These are phyloP conservation scores for Mechanitis messenoides DNA, from an alignment of 2,888 invertebrate genomes.

Conservation along the genomic window DNA sequence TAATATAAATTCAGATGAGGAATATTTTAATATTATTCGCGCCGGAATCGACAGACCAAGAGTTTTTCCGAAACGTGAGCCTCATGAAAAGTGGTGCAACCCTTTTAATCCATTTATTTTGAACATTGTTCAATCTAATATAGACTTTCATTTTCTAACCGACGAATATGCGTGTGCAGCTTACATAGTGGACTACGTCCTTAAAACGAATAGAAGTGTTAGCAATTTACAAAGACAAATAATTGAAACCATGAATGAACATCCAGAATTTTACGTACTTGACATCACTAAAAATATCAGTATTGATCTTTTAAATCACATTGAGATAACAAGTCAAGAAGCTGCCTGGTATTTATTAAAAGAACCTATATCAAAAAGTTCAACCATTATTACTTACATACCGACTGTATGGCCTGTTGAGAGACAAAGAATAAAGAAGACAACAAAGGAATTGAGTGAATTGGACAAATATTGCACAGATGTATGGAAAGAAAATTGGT, in stretches of 20 bases:
- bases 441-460: no score
- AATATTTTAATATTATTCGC: constrained; percentile 27
- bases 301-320: constrained; percentile 37
- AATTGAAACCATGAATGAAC: constrained; percentile 33
- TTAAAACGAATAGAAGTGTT: constrained; percentile 41
- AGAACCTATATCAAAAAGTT: constrained; percentile 15
- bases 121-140: constrained; percentile 35
- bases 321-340: constrained; percentile 49
- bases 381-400: no score
- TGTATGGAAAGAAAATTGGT: no score
- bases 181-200: constrained; percentile 48
- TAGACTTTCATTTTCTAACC: constrained; percentile 31
- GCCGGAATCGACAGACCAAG: constrained; percentile 44
- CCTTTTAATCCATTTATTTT: constrained; percentile 50
- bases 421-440: no score
- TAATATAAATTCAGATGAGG: constrained; percentile 29
- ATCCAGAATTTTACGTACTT: constrained; percentile 30
- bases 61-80: constrained; percentile 40
- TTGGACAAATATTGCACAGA: no score
- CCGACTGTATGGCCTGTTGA: no score
- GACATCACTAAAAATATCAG: constrained; percentile 30
- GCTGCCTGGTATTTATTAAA: constrained; percentile 38
- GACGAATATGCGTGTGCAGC: constrained; percentile 41
- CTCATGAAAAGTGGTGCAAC: constrained; percentile 48
- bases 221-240: constrained; percentile 40